These are phyloP conservation scores for Jaculus jaculus DNA, from an alignment of 2,113 vertebrate species.

Conservation along the genomic window DNA sequence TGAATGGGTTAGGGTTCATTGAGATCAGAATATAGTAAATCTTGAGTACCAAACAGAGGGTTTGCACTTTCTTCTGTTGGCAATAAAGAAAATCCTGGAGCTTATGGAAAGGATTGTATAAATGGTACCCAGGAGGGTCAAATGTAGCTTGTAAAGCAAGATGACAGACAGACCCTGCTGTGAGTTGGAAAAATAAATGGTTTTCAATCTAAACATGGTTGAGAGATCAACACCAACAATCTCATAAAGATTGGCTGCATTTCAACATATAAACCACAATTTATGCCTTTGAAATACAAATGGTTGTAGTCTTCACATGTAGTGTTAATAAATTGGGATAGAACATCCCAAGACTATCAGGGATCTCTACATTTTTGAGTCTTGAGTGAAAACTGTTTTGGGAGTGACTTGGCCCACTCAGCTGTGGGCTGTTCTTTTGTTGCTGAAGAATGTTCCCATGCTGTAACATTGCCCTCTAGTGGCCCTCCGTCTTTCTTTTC, in stretches of 20 bases:
- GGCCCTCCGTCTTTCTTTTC: neutral
- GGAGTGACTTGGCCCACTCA: neutral
- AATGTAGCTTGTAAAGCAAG: neutral
- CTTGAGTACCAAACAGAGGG: neutral
- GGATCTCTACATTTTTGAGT: neutral
- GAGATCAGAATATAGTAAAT: neutral
- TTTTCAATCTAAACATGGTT: neutral
- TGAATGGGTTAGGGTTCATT: neutral
- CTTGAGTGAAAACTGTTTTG: neutral
- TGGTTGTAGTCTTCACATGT: neutral
- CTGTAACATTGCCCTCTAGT: constrained; percentile 45
- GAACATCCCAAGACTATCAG: neutral
- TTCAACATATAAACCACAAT: constrained; percentile 3
- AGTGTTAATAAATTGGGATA: neutral
- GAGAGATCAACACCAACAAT: neutral
- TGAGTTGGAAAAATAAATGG: neutral
- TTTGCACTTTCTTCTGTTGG: neutral
- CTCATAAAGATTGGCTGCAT: neutral
- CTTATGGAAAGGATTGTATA: constrained; percentile 38
- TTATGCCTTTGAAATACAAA: neutral
- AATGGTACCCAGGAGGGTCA: neutral
- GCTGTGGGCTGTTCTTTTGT: neutral
- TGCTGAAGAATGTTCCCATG: neutral
- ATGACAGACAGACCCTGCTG: neutral
- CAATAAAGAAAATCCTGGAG: neutral